These are phyloP conservation scores for Desoria tigrina DNA, from an alignment of 2,888 invertebrate genomes.

Conservation along the genomic window DNA sequence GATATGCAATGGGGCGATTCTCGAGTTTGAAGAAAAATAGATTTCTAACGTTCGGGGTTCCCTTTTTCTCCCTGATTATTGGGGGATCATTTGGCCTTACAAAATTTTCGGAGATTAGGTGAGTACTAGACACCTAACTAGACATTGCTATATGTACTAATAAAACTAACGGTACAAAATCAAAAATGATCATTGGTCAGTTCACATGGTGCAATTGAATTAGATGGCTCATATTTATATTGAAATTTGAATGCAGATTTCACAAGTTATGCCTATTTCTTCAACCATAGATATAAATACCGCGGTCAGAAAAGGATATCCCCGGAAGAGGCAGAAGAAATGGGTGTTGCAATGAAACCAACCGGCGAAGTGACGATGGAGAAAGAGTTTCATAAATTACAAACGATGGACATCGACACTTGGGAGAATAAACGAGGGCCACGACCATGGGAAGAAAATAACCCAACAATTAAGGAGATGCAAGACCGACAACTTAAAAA, in stretches of 20 bases:
- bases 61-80: conserved; percentile 71
- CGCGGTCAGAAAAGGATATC: conserved; percentile 63
- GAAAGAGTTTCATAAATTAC: conserved; percentile 71
- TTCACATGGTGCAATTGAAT: too few species aligned
- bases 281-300: conserved; percentile 63
- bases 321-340: conserved; percentile 67
- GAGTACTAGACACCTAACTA: conserved; percentile 41
- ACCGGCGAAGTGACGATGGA: conserved; percentile 72
- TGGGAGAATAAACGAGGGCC: conserved; percentile 86
- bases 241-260: conserved; percentile 10
- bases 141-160: not conserved
- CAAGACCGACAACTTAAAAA: not conserved
- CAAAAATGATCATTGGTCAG: too few species aligned
- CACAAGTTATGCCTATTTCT: conserved; percentile 6
- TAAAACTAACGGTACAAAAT: too few species aligned
- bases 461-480: conserved; percentile 1
- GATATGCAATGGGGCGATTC: too few species aligned
- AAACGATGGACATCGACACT: conserved; percentile 71
- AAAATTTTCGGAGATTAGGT: conserved; percentile 75
- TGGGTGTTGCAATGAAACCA: conserved; percentile 69
- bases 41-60: conserved; percentile 66
- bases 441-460: conserved; percentile 75
- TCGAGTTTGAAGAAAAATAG: too few species aligned
- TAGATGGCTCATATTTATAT: too few species aligned
- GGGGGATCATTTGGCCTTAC: conserved; percentile 76